Percentiles rank a stretch among this genome's conserved stretches.
phyloP scores from a whole-genome alignment of 2,113 vertebrate species.

The Cathartes aura region DNA sequence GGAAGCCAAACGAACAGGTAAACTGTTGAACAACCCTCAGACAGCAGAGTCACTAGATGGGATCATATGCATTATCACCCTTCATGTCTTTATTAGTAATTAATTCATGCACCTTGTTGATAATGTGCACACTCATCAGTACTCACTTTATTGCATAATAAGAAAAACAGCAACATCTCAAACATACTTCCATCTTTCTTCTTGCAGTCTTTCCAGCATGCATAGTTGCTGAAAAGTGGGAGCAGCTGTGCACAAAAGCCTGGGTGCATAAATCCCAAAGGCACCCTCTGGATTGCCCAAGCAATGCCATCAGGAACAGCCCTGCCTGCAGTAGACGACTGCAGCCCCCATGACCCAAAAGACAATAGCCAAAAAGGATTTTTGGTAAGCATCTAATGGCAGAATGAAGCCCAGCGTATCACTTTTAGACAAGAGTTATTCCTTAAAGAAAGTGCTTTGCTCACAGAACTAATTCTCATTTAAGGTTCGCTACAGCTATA shows the following conservation, averaged over 20 bases:
- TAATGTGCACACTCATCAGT: not conserved
- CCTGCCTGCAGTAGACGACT: not conserved
- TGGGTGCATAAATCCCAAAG: not conserved
- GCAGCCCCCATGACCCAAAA: accelerated
- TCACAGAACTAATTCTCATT: not conserved
- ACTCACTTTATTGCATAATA: not conserved
- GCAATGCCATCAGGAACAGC: not conserved
- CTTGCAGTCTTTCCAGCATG: not conserved
- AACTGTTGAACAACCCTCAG: not conserved
- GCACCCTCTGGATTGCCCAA: not conserved
- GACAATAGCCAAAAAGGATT: not conserved
- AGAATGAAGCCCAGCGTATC: not conserved
- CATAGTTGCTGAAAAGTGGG: not conserved
- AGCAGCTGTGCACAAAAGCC: not conserved
- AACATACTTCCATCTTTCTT: not conserved
- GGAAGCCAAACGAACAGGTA: not conserved
- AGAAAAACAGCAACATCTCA: not conserved
- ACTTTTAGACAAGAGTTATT: not conserved
- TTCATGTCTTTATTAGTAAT: not conserved
- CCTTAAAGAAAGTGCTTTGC: not conserved
- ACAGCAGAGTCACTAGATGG: not conserved
- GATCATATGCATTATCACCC: not conserved
- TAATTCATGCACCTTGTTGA: not conserved
- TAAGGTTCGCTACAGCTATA: not conserved
- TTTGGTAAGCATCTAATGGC: not conserved